phyloP scores from a whole-genome alignment of 2,113 vertebrate genomes.

The Rhagologus leucostigma region DNA sequence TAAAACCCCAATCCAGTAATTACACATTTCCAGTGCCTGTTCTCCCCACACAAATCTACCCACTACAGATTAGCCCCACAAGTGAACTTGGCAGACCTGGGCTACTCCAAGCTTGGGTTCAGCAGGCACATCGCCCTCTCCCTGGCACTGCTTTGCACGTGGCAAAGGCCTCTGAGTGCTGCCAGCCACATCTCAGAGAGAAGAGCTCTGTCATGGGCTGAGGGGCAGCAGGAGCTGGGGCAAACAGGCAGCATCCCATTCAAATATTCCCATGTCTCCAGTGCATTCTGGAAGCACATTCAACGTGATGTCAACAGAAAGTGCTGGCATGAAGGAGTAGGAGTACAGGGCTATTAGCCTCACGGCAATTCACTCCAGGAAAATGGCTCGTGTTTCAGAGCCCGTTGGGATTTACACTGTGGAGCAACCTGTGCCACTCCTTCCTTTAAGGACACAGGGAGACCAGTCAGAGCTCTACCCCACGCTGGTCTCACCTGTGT shows the following conservation, averaged over 20 bases:
- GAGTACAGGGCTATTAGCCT: not conserved
- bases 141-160: not conserved
- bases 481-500: not conserved
- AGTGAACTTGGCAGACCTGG: not conserved
- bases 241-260: not conserved
- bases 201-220: not conserved
- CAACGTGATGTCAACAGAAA: not conserved
- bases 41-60: not conserved
- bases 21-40: not conserved
- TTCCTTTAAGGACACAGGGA: not conserved
- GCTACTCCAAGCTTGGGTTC: not conserved
- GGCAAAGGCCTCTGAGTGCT: not conserved
- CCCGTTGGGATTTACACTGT: not conserved
- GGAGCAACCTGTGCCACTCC: not conserved
- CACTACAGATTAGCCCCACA: not conserved
- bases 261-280: not conserved
- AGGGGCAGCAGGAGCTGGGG: not conserved
- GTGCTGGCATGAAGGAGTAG: not conserved
- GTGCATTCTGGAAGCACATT: not conserved
- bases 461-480: not conserved
- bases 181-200: not conserved
- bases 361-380: not conserved
- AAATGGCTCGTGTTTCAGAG: not conserved
- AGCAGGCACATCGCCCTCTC: fast-evolving
- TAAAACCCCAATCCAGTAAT: not conserved